Percentiles rank a stretch among this genome's conserved stretches.
phyloP scores from a whole-genome alignment of 2,888 invertebrate genomes.

The Escarpia spicata region DNA sequence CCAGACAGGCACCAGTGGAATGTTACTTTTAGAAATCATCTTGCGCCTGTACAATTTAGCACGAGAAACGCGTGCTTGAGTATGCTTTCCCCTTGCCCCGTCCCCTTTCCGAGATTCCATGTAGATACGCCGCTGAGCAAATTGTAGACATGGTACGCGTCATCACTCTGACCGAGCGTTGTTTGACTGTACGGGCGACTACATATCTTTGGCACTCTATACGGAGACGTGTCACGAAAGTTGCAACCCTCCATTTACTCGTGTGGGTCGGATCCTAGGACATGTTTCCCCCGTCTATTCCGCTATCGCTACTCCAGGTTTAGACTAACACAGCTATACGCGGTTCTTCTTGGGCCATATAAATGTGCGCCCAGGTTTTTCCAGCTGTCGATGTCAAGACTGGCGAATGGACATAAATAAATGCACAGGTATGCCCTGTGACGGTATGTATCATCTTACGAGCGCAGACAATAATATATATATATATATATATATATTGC shows the following conservation, averaged over 20 bases:
- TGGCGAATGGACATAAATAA: neutral
- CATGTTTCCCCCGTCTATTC: neutral
- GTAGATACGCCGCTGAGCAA: neutral
- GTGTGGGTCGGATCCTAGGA: neutral
- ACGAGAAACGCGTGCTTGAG: too few relatives aligned
- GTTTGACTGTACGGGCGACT: neutral
- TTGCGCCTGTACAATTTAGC: too few relatives aligned
- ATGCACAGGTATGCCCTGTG: conserved; percentile 3
- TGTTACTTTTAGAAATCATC: too few relatives aligned
- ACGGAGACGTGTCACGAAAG: neutral
- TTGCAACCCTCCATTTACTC: neutral
- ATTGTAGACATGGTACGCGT: neutral
- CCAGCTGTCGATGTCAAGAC: neutral
- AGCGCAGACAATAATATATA: neutral
- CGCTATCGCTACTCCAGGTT: neutral
- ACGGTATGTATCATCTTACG: neutral
- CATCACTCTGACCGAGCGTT: neutral
- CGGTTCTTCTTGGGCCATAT: neutral
- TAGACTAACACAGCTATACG: neutral
- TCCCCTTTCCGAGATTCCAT: too few relatives aligned
- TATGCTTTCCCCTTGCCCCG: too few relatives aligned
- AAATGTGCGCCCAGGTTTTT: neutral
- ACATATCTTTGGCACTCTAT: neutral
- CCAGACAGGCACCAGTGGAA: too few relatives aligned
- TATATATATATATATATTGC: neutral